These are phyloP conservation scores for Drosophila tropicalis DNA, from an alignment of 1,140 invertebrate genomes.

Conservation along the genomic window DNA sequence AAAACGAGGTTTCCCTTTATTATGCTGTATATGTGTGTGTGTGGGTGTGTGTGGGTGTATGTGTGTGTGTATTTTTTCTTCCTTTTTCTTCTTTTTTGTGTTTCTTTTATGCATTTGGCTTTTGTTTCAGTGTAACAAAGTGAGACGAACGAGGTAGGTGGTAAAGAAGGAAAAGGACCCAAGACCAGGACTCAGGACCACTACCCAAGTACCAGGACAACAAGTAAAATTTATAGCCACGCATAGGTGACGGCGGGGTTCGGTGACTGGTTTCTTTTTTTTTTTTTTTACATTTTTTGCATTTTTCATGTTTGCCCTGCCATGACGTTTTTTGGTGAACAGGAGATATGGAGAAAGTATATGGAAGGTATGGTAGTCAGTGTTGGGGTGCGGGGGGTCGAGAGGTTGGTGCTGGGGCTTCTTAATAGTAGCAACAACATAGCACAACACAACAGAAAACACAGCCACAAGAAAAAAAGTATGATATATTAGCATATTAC, in stretches of 20 bases:
- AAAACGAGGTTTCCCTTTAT: slow-evolving; percentile 65
- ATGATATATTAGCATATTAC: slow-evolving; percentile 75
- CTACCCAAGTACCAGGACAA: slow-evolving; percentile 21
- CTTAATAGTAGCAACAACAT: slow-evolving; percentile 7
- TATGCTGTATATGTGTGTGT: not conserved
- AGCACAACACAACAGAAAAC: slow-evolving; percentile 13
- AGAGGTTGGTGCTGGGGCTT: not conserved
- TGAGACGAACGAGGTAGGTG: slow-evolving; percentile 49
- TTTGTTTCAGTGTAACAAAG: slow-evolving; percentile 74
- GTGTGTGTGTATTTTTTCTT: not conserved
- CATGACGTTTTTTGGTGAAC: slow-evolving; percentile 50
- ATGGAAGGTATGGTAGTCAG: not conserved
- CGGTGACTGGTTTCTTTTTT: slow-evolving; percentile 46
- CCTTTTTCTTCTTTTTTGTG: not conserved
- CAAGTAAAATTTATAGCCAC: slow-evolving; percentile 63
- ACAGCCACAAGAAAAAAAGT: slow-evolving; percentile 56
- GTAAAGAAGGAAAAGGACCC: not conserved
- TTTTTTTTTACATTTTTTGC: slow-evolving; percentile 62
- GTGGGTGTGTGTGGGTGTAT: not conserved
- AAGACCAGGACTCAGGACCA: slow-evolving; percentile 14
- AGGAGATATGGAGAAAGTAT: not conserved
- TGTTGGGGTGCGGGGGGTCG: not conserved
- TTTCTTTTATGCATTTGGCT: slow-evolving; percentile 23
- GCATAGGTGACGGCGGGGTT: slow-evolving; percentile 48
- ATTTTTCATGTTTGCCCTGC: slow-evolving; percentile 71